These are phyloP conservation scores for Lepidocyrtinus sp. DNA, from an alignment of 2,888 invertebrate genomes.

Conservation along the genomic window DNA sequence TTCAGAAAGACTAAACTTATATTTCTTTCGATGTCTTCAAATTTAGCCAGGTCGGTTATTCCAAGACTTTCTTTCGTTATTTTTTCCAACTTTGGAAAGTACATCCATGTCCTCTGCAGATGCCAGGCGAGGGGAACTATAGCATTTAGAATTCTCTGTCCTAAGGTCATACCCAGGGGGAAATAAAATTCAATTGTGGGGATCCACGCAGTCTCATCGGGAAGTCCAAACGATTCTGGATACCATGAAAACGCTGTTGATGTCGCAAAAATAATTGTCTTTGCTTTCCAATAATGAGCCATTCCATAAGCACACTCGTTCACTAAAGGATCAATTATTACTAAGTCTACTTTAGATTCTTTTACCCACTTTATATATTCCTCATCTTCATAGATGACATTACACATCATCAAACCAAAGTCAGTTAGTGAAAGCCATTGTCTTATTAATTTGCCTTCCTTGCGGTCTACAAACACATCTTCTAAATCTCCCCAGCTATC, in stretches of 20 bases:
- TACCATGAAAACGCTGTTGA: conserved; percentile 51
- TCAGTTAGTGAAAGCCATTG: conserved; percentile 19
- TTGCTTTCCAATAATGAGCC: conserved; percentile 51
- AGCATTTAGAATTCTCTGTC: conserved; percentile 50
- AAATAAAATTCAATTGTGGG: conserved; percentile 14
- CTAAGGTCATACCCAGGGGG: conserved; percentile 31
- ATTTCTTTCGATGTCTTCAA: conserved; percentile 56
- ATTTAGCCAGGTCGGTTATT: conserved; percentile 45
- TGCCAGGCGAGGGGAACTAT: conserved; percentile 49
- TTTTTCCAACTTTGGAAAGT: conserved; percentile 56
- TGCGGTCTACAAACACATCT: conserved; percentile 19
- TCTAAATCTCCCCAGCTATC: conserved; percentile 32
- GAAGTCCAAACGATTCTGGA: conserved; percentile 52
- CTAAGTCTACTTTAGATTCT: conserved; percentile 56
- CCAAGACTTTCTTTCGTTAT: conserved; percentile 47
- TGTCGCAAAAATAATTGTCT: conserved; percentile 48
- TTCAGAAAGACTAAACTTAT: conserved; percentile 62
- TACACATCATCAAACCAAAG: conserved; percentile 30
- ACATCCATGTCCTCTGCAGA: conserved; percentile 24
- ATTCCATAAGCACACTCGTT: conserved; percentile 62
- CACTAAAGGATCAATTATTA: conserved; percentile 57
- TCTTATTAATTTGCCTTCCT: not conserved
- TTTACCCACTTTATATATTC: conserved; percentile 53
- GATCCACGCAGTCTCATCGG: conserved; percentile 42
- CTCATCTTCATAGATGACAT: conserved; percentile 25